Evolutionary conservation across 1,140 invertebrate species (phyloP).

Genomic region (Portunus trituberculatus): DNA sequence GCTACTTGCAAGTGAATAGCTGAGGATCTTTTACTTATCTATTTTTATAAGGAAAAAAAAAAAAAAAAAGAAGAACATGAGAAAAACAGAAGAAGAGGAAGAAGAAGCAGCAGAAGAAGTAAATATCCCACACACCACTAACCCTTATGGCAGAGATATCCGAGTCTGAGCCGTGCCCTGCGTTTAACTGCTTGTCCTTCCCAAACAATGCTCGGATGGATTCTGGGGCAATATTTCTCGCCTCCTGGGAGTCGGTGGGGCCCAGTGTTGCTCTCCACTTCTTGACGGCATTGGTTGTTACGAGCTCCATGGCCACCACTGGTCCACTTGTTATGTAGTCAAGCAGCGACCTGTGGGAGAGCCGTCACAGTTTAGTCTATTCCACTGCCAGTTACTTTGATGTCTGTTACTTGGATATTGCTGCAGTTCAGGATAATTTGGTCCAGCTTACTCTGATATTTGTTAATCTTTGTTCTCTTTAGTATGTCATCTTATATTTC

Average conservation of each 20-base stretch:
- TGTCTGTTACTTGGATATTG: too few species aligned
- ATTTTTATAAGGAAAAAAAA: constrained; percentile 32
- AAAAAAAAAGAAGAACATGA: constrained; percentile 33
- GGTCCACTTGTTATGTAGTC: constrained; percentile 87
- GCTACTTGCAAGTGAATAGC: too few species aligned
- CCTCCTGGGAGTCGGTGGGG: constrained; percentile 85
- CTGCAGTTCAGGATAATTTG: too few species aligned
- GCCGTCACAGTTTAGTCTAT: too few species aligned
- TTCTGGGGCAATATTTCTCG: constrained; percentile 83
- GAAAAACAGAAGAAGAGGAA: too few species aligned
- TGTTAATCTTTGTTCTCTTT: too few species aligned
- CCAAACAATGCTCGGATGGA: constrained; percentile 88
- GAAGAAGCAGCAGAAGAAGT: neutral
- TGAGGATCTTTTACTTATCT: too few species aligned
- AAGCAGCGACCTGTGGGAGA: constrained; percentile 81
- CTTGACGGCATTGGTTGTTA: constrained; percentile 86
- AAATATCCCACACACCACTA: constrained; percentile 45
- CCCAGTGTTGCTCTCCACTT: constrained; percentile 85
- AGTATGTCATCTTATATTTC: too few species aligned
- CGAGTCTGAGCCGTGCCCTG: constrained; percentile 86
- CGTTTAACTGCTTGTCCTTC: constrained; percentile 86
- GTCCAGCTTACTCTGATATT: too few species aligned
- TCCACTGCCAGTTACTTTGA: too few species aligned
- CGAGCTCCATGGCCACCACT: constrained; percentile 87
- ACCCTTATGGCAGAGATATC: constrained; percentile 83